A percentile compares a stretch with the other conserved stretches of the same genome.
Evolutionary conservation across 2,888 invertebrate genomes (phyloP).

Genomic region (Silvanus unidentatus): DNA sequence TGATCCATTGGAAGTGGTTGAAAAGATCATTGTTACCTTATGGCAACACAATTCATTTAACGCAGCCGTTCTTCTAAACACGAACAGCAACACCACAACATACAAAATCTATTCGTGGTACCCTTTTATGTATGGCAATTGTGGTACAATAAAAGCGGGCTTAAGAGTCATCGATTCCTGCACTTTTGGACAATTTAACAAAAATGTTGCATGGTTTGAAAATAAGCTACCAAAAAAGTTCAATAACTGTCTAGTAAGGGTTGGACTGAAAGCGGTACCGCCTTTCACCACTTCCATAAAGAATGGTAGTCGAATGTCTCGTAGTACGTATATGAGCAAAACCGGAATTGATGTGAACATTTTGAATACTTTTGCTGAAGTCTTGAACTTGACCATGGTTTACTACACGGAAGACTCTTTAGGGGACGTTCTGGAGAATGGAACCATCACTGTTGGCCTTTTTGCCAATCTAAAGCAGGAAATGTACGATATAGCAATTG

Average conservation of each 20-base stretch:
- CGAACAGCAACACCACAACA: not conserved
- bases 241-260: constrained; percentile 33
- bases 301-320: constrained; percentile 7
- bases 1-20: not conserved
- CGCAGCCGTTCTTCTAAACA: not conserved
- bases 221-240: not conserved
- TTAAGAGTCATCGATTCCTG: constrained; percentile 1
- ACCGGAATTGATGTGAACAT: constrained; percentile 25
- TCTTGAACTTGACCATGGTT: constrained; percentile 19
- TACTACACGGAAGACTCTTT: constrained; percentile 7
- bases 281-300: constrained; percentile 34
- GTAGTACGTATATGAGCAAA: constrained; percentile 8
- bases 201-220: not conserved
- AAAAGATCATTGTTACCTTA: not conserved
- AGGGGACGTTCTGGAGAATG: constrained; percentile 23
- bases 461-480: constrained; percentile 27
- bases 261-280: constrained; percentile 33
- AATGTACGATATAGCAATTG: constrained; percentile 36
- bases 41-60: not conserved
- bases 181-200: not conserved
- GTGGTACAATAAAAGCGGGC: constrained; percentile 23
- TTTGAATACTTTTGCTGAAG: constrained; percentile 22
- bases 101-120: not conserved
- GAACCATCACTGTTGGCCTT: constrained; percentile 26
- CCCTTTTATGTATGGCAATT: constrained; percentile 12